These are phyloP conservation scores for Australoheros facetus DNA, from an alignment of 2,797 vertebrate genomes.

Conservation along the genomic window DNA sequence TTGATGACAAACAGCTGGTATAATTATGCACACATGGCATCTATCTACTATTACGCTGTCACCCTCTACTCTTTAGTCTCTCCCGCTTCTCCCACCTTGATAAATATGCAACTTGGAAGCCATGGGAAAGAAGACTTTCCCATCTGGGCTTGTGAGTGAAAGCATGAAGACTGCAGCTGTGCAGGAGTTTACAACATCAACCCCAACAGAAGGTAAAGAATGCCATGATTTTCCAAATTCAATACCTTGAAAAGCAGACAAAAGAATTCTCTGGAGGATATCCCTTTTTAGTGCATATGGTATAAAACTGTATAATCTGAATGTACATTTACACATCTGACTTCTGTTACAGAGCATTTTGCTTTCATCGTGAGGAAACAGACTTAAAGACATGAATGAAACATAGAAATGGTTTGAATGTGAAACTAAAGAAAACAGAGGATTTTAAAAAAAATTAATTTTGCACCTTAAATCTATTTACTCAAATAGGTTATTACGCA, in stretches of 20 bases:
- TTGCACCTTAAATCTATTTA: background rate
- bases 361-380: background rate
- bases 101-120: constrained; percentile 31
- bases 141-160: constrained; percentile 9
- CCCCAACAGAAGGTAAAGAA: background rate
- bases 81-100: constrained; percentile 35
- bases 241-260: constrained; percentile 20
- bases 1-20: background rate
- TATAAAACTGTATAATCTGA: background rate
- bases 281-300: constrained; percentile 11
- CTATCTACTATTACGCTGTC: background rate
- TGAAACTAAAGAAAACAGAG: background rate
- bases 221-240: background rate
- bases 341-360: background rate
- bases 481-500: background rate
- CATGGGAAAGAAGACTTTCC: constrained; percentile 35
- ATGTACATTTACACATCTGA: background rate
- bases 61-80: background rate
- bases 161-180: constrained; percentile 51
- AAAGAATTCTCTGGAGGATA: background rate
- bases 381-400: background rate
- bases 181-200: constrained; percentile 27
- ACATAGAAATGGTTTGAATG: background rate
- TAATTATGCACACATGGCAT: background rate
- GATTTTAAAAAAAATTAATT: background rate